These are phyloP conservation scores for Petrosia ficiformis DNA, from an alignment of 37 sponge, comb jelly and placozoan genomes.

Conservation along the genomic window DNA sequence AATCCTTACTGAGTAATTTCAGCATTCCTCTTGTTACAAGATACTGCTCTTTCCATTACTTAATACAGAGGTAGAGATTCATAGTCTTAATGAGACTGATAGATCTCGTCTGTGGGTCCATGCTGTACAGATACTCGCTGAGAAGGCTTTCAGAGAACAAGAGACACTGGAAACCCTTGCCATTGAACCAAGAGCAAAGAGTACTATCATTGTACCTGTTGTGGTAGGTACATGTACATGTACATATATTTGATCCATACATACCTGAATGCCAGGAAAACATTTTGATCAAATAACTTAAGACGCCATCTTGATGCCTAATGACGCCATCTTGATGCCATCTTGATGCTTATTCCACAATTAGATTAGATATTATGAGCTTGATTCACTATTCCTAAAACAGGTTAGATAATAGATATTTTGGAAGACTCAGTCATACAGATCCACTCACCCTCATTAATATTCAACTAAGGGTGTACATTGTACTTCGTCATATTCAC, in stretches of 20 bases:
- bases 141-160: constrained; percentile 43
- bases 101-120: constrained; percentile 53
- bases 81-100: constrained; percentile 9
- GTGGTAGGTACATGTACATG: constrained; percentile 18
- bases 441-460: not conserved
- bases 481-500: too few species aligned
- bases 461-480: not conserved
- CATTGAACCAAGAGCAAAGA: constrained; percentile 30
- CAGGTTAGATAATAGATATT: too few species aligned
- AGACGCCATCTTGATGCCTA: too few species aligned
- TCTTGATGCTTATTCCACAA: too few species aligned
- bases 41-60: not conserved
- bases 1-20: too few species aligned
- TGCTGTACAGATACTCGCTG: constrained; percentile 68
- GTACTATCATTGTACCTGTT: constrained; percentile 10
- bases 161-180: constrained; percentile 29
- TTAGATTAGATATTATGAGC: too few species aligned
- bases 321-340: too few species aligned
- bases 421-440: not conserved
- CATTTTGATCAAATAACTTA: too few species aligned
- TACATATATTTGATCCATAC: too few species aligned
- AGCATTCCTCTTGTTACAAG: too few species aligned
- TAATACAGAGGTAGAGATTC: constrained; percentile 33
- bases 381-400: too few species aligned
- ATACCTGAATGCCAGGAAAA: too few species aligned